These are phyloP conservation scores for Drosophila paulistorum DNA, from an alignment of 1,140 invertebrate species.

Conservation along the genomic window DNA sequence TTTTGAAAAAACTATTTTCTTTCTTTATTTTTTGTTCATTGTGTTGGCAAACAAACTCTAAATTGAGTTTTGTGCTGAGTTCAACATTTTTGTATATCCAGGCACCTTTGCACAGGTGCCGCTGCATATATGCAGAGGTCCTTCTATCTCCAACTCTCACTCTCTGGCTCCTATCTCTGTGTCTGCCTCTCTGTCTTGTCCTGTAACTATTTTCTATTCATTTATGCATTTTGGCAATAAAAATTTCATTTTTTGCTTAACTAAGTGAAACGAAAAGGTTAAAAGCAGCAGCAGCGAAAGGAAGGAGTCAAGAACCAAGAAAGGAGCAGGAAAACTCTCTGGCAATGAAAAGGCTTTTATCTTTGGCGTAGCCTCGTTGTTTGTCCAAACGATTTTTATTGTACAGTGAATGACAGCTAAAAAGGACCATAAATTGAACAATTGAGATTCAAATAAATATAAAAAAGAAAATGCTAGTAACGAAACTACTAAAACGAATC, in stretches of 20 bases:
- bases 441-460: neutral
- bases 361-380: slow-evolving; percentile 48
- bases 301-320: neutral
- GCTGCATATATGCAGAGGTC: slow-evolving; percentile 21
- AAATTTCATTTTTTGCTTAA: slow-evolving; percentile 79
- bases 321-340: slow-evolving; percentile 30
- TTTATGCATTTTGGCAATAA: slow-evolving; percentile 81
- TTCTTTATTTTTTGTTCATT: neutral
- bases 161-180: slow-evolving; percentile 2
- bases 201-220: slow-evolving; percentile 78
- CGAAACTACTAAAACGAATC: no score
- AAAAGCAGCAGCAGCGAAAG: slow-evolving; percentile 37
- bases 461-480: no score
- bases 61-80: slow-evolving; percentile 58
- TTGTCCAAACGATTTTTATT: slow-evolving; percentile 37
- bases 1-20: slow-evolving; percentile 1
- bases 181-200: slow-evolving; percentile 16
- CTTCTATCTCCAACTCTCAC: neutral
- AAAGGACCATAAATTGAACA: neutral
- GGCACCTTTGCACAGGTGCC: slow-evolving; percentile 40
- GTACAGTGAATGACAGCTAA: slow-evolving; percentile 33
- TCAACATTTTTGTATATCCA: slow-evolving; percentile 39
- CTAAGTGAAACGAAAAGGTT: slow-evolving; percentile 81
- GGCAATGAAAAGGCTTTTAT: slow-evolving; percentile 61
- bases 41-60: slow-evolving; percentile 36